A percentile compares a stretch with the other conserved stretches of the same genome.
phyloP scores from a whole-genome alignment of 1,140 invertebrate species.

The Rhyzopertha dominica region DNA sequence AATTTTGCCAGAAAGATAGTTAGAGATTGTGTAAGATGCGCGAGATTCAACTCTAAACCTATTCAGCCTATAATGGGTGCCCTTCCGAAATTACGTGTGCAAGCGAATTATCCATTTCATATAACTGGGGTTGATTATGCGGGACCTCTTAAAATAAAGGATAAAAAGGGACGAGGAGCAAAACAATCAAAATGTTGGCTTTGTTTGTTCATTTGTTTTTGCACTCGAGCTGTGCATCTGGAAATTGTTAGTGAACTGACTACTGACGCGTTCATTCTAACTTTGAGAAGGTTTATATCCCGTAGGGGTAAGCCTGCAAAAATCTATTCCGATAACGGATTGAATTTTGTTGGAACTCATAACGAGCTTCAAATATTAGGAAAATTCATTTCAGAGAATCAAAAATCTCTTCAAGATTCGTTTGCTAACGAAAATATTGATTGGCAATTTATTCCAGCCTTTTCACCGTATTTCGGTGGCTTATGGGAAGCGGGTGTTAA shows the following conservation, averaged over 20 bases:
- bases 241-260: constrained; percentile 22
- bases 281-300: constrained; percentile 36
- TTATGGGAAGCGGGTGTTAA: constrained; percentile 2
- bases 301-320: constrained; percentile 23
- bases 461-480: neutral
- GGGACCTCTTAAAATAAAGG: constrained; percentile 5
- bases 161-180: neutral
- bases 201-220: constrained; percentile 24
- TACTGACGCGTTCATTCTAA: constrained; percentile 24
- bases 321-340: no score
- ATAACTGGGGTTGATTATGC: constrained; percentile 32
- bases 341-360: constrained; percentile 7
- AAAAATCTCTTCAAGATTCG: no score
- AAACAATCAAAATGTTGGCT: constrained; percentile 28
- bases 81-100: constrained; percentile 27
- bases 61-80: no score
- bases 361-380: constrained; percentile 15
- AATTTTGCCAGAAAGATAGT: constrained; percentile 11
- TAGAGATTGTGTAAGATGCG: neutral
- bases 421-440: no score
- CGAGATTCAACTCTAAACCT: no score
- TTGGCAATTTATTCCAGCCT: constrained; percentile 6
- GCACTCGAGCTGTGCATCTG: constrained; percentile 27
- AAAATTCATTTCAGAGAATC: no score
- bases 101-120: constrained; percentile 26